These are phyloP conservation scores for Tadarida brasiliensis DNA, from an alignment of 2,797 vertebrate genomes.

Conservation along the genomic window DNA sequence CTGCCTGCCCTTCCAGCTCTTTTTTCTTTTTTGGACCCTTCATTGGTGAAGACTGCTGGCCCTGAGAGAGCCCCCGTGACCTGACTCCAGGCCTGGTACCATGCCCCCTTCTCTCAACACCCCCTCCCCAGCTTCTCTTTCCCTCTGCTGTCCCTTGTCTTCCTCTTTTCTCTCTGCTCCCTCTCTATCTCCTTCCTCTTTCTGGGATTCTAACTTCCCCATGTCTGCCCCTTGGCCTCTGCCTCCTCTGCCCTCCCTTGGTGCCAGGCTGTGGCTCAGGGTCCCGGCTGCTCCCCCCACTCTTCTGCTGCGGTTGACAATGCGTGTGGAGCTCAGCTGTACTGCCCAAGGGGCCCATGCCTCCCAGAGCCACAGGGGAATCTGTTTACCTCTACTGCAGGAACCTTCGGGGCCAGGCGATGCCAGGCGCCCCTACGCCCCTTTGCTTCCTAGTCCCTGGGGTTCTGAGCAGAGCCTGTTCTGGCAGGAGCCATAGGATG, in stretches of 20 bases:
- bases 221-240: not conserved
- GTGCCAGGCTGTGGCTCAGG: slow-evolving; percentile 78
- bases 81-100: slow-evolving; percentile 75
- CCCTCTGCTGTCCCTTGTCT: not conserved
- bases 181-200: not conserved
- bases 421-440: not conserved
- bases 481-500: not conserved
- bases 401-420: slow-evolving; percentile 77
- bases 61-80: slow-evolving; percentile 92
- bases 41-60: slow-evolving; percentile 94
- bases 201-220: not conserved
- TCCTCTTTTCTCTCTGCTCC: not conserved
- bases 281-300: slow-evolving; percentile 93
- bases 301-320: slow-evolving; percentile 97
- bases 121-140: not conserved
- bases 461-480: not conserved
- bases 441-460: slow-evolving; percentile 4
- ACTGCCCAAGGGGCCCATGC: slow-evolving; percentile 61
- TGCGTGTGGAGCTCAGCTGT: slow-evolving; percentile 93
- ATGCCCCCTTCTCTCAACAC: no score
- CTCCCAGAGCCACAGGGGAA: slow-evolving; percentile 56
- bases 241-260: not conserved
- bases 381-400: slow-evolving; percentile 64
- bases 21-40: slow-evolving; percentile 93
- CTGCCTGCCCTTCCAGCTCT: not conserved